Evolutionary conservation across 2,888 invertebrate genomes (phyloP), one percentile per base, ranked within the genome.

Genomic region (Polyommatus icarus): DNA sequence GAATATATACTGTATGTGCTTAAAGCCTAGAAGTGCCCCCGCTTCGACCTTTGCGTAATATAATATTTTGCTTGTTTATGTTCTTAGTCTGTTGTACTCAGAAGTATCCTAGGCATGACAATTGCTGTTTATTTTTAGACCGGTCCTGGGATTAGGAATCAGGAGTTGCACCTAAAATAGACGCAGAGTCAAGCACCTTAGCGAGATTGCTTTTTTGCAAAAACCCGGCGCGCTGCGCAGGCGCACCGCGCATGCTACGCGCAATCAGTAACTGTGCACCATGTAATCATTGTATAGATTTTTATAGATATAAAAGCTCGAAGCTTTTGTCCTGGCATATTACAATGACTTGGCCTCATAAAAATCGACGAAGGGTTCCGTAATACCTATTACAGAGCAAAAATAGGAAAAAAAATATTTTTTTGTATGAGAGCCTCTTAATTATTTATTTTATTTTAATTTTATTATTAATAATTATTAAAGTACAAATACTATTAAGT

Each of bases 151-250:
- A 20, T 54, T 40, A 73, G 50, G 20, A 54, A 54, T n/a, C 54
- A 29, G 50, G 76, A 57, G 54, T 29, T 29, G 29, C 24, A 29
- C 29, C 54, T 76, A 32, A 76, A 76, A 76, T 76, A 76, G 50
- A 29, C 18, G 18, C 29, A 32, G 76, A 76, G 76, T 76, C 76
- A 32, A 76, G 72, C 72, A 72, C 72, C 72, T 72, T 72, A 0
- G 40, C 36, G n/a, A 4, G 72, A 40, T 54, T 72, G 20, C 73
- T 32, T 73, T 46, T 73, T 67, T 67, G 67, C 67, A 67, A 15
- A 29, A 67, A 67, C 29, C 18, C 29, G 67, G 29, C 15, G 29
- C 15, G 15, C 29, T 15, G 29, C 18, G 54, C 29, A 10, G 29
- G 18, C 67, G 67, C 32, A 32, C 32, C 4, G 32, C 32, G 32